Base-by-base conservation (phyloP, 2,888 invertebrate species). In the Hyles lineata region DNA sequence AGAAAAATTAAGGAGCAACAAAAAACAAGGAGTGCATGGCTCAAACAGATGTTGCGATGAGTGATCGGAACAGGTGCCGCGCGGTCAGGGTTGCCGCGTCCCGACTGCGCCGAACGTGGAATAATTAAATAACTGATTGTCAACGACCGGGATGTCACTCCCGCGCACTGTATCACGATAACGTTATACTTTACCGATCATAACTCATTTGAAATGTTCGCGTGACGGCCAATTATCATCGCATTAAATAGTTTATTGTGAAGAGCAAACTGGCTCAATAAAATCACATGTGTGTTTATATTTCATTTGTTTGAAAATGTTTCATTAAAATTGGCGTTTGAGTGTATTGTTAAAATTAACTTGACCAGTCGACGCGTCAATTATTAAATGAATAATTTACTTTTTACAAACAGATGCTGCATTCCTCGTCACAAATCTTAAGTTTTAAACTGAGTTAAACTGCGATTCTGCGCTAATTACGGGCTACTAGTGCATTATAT, bases 1-100 rank as follows among this genome's bases (percentile, higher is more conserved):
- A 71, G 69, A 70, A 71, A 71, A 89, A 85, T 84, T 80, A 79
- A 77, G 75, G 78, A 79, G 79, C 82, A 79, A 78, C 76, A 80
- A 78, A 79, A 85, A 84, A 83, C 81, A 85, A 89, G 88, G 88
- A 89, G 85, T 86, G 88, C 88, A 89, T 81, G 87, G 85, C 84
- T 80, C 82, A 87, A 88, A 88, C 92, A 92, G 92, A 92, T 92
- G 93, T 89, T 87, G 89, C 87, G 88, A 83, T 89, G 92, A 92
- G 86, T 87, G 90, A 89, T 87, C 83, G 81, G 81, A 88, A 88
- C 94, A 94, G 93, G 93, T 94, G 94, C 90, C 86, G 43, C 80
- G 76, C 19, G 74, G 70, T 60, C 70, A 93, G 93, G 93, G 93
- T 75, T 92, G 89, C 75, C 84, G 78, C 83, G 55, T 9, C 52